Conservation (phyloP, 2,113 vertebrate species). For the Leptobrachium ailaonicum region DNA sequence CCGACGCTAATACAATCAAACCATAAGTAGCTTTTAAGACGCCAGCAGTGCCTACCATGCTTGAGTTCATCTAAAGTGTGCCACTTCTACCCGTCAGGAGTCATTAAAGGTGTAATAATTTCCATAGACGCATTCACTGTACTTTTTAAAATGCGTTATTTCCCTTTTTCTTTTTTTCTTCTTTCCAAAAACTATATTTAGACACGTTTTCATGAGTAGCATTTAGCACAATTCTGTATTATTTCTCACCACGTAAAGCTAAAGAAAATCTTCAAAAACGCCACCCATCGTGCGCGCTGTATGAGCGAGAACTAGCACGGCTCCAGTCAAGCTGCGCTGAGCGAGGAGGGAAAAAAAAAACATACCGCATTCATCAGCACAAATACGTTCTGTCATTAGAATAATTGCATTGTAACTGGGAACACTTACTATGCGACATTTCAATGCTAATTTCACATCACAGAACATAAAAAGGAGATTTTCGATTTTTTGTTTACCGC, state of each 20-base stretch:
- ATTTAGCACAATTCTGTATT: not conserved
- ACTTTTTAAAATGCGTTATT: not conserved
- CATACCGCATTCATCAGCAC: constrained; percentile 35
- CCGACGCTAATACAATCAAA: constrained; percentile 36
- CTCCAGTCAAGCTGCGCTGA: constrained; percentile 34
- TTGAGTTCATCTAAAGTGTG: constrained; percentile 29
- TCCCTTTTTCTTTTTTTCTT: not conserved
- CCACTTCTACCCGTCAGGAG: constrained; percentile 35
- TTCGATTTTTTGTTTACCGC: not conserved
- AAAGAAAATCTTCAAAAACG: constrained; percentile 4
- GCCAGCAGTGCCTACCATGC: constrained; percentile 28
- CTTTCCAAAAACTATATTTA: not conserved
- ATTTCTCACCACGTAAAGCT: not conserved
- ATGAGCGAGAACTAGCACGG: constrained; percentile 18
- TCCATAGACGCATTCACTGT: not conserved
- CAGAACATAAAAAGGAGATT: not conserved
- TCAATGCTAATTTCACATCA: not conserved
- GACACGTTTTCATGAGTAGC: not conserved
- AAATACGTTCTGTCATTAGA: constrained; percentile 37
- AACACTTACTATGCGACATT: not conserved
- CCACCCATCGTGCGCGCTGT: constrained; percentile 20
- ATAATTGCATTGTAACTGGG: constrained; percentile 23
- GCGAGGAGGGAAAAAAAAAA: not conserved
- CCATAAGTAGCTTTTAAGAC: constrained; percentile 38
- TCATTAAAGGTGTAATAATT: constrained; percentile 32